Evolutionary conservation across 2,797 vertebrate genomes (phyloP).

Genomic region (Zalophus californianus): DNA sequence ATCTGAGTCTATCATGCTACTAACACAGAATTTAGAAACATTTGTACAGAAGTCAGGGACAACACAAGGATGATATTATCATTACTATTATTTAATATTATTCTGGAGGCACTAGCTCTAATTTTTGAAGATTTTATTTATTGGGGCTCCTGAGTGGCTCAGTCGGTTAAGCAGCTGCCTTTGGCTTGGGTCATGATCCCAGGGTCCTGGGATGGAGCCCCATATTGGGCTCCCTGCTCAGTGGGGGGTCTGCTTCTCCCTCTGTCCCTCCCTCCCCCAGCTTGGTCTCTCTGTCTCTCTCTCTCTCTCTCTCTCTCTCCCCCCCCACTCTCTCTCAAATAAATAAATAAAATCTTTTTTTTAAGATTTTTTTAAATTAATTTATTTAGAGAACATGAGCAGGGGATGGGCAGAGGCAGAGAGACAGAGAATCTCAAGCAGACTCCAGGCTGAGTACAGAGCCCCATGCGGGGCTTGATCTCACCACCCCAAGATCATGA

Average conservation of each 20-base stretch:
- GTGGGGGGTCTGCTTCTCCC: too few relatives aligned
- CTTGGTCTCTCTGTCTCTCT: not conserved
- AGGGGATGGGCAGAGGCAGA: not conserved
- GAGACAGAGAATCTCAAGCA: not conserved
- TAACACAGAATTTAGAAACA: slow-evolving; percentile 10
- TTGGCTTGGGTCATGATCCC: not conserved
- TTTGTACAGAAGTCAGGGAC: not conserved
- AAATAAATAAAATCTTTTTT: too few relatives aligned
- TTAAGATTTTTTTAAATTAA: not conserved
- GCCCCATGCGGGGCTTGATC: not conserved
- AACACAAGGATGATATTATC: not conserved
- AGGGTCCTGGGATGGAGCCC: too few relatives aligned
- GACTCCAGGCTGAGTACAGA: not conserved
- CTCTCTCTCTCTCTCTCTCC: too few relatives aligned
- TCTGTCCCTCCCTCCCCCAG: not conserved
- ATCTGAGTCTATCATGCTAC: not conserved
- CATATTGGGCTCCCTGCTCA: not conserved
- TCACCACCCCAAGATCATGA: not conserved
- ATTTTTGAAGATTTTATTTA: not conserved
- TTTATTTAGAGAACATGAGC: not conserved
- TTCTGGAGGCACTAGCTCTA: not conserved
- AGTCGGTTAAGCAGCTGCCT: not conserved
- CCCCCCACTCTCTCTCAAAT: not conserved
- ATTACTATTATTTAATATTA: not conserved
- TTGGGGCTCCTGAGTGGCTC: not conserved